These are phyloP conservation scores for Mythimna impura DNA, from an alignment of 2,888 invertebrate species.

Conservation along the genomic window DNA sequence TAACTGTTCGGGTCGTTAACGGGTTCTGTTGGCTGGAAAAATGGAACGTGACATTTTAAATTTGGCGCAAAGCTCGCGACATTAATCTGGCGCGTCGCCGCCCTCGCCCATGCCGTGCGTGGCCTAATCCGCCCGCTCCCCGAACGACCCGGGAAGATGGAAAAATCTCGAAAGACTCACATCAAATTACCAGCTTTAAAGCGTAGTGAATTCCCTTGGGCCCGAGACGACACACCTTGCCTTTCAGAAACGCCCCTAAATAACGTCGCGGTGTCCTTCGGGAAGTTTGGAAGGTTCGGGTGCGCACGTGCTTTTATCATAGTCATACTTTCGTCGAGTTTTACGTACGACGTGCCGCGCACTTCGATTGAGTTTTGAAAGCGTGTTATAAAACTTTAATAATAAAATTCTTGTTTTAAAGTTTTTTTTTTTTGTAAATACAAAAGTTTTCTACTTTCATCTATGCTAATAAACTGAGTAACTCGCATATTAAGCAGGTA, in stretches of 20 bases:
- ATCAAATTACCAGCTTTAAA: constrained; percentile 90
- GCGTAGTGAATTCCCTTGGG: constrained; percentile 86
- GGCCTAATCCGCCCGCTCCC: constrained; percentile 87
- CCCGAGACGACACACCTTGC: constrained; percentile 86
- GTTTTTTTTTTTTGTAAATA: constrained; percentile 76
- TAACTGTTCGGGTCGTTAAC: constrained; percentile 79
- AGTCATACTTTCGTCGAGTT: constrained; percentile 87
- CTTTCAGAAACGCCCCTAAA: constrained; percentile 88
- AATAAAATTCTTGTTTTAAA: constrained; percentile 81
- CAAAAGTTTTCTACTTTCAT: constrained; percentile 68
- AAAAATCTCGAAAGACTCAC: constrained; percentile 89
- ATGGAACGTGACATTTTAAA: constrained; percentile 89
- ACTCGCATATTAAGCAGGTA: constrained; percentile 61
- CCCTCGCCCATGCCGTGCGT: constrained; percentile 85
- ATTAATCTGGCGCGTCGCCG: constrained; percentile 89
- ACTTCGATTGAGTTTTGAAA: constrained; percentile 86
- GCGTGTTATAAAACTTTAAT: constrained; percentile 80
- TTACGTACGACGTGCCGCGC: constrained; percentile 87
- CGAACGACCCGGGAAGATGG: constrained; percentile 87
- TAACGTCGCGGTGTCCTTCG: constrained; percentile 86
- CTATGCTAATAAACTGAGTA: constrained; percentile 69
- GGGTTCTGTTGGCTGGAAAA: constrained; percentile 85
- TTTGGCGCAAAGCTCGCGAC: constrained; percentile 88
- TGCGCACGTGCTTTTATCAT: constrained; percentile 89
- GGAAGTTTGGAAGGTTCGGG: constrained; percentile 87